These are phyloP conservation scores for Polylopha cassiicola DNA, from an alignment of 2,888 invertebrate genomes.

Conservation along the genomic window DNA sequence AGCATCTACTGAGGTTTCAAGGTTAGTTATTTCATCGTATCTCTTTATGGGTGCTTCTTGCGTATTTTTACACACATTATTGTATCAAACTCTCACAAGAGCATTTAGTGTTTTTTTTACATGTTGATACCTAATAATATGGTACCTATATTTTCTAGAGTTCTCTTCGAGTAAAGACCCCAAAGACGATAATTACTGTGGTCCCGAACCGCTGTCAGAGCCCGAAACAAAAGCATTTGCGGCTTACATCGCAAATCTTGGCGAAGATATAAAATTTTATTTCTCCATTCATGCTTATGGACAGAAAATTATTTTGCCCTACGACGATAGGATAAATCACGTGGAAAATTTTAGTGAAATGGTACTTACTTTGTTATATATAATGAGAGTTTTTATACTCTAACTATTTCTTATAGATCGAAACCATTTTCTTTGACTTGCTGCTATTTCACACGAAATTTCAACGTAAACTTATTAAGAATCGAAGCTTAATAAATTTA, in stretches of 20 bases:
- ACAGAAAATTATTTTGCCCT: slow-evolving; percentile 78
- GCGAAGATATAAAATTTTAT: slow-evolving; percentile 69
- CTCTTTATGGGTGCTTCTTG: too few relatives aligned
- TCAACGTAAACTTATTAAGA: too few relatives aligned
- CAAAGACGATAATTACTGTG: slow-evolving; percentile 42
- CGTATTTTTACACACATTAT: too few relatives aligned
- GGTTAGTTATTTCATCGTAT: not conserved
- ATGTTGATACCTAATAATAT: too few relatives aligned
- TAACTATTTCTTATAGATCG: too few relatives aligned
- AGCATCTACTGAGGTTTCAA: not conserved
- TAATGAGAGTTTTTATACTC: too few relatives aligned
- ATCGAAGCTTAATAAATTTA: too few relatives aligned
- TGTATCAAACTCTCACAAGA: too few relatives aligned
- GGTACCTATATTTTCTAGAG: slow-evolving; percentile 44
- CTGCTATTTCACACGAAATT: too few relatives aligned
- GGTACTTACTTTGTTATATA: slow-evolving; percentile 45
- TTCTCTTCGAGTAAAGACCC: slow-evolving; percentile 36
- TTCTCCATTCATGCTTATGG: slow-evolving; percentile 81
- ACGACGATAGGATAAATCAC: slow-evolving; percentile 61
- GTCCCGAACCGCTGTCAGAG: slow-evolving; percentile 52
- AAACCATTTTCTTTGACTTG: too few relatives aligned
- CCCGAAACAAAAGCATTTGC: slow-evolving; percentile 47
- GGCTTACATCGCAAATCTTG: slow-evolving; percentile 33
- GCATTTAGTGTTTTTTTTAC: too few relatives aligned
- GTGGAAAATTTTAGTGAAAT: slow-evolving; percentile 64